Evolutionary conservation across 2,888 invertebrate genomes (phyloP), one percentile per base, ranked within the genome.

Genomic region (Acrobasis consociella): DNA sequence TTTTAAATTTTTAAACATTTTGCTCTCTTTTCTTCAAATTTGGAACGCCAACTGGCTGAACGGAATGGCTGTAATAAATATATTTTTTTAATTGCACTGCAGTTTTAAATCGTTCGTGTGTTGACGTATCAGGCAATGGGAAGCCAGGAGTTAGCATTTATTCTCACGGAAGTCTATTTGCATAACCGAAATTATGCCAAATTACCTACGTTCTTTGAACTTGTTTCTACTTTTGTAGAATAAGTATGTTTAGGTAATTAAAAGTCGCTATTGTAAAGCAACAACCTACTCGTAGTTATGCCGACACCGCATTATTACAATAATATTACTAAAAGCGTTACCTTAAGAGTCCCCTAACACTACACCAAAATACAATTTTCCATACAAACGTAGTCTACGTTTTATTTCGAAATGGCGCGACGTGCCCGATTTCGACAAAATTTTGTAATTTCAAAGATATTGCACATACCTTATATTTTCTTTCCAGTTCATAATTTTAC

Each of bases 81-180:
- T 60, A 37, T 38, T 76, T 75, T 81, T 82, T 81, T 80, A 82
- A 82, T 82, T 83, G 78, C 77, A 80, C 76, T 46, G 46, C 46
- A 46, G 76, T 72, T 75, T 72, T 72, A 72, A 68, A 72, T 69
- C 68, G 73, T 74, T 73, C 74, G 74, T 77, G 77, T 76, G 76
- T 77, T 73, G 79, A 80, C 81, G 79, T 80, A 75, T 80, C 81
- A 81, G 80, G 79, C 80, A 71, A 80, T 75, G 67, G 62, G 58
- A 62, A 56, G 55, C 42, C 60, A 53, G 51, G 39, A 42, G 60
- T 60, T 58, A 63, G 49, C 63, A 65, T 64, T 69, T 62, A 63
- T 63, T 62, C 63, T 51, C 60, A 64, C 64, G 63, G 38, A 62
- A 68, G 49, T 60, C 49, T 42, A 49, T 65, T 62, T 64, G 56